These are phyloP conservation scores for Agrochola lychnidis DNA, from an alignment of 2,888 invertebrate genomes.

Conservation along the genomic window DNA sequence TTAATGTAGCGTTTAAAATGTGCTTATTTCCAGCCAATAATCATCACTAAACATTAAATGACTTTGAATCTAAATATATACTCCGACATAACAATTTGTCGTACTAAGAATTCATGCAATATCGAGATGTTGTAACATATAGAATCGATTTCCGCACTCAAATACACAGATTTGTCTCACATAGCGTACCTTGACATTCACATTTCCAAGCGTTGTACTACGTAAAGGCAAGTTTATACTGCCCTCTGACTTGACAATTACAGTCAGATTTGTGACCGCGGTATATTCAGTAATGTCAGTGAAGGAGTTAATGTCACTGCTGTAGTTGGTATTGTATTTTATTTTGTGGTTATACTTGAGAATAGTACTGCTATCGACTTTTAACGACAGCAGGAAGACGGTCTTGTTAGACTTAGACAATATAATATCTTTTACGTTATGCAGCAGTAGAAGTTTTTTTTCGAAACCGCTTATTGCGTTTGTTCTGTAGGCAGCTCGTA, in stretches of 20 bases:
- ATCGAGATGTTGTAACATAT: constrained; percentile 55
- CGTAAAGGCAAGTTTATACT: constrained; percentile 54
- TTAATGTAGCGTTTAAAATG: not conserved
- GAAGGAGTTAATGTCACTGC: constrained; percentile 34
- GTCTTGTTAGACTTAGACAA: not conserved
- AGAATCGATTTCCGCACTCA: constrained; percentile 67
- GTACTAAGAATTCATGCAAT: constrained; percentile 47
- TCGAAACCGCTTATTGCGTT: not conserved
- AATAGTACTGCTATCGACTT: constrained; percentile 7
- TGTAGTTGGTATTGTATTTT: constrained; percentile 25
- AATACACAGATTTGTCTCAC: constrained; percentile 67
- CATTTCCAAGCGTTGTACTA: constrained; percentile 63
- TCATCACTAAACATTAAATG: not conserved
- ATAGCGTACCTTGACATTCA: constrained; percentile 68
- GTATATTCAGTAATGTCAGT: constrained; percentile 24
- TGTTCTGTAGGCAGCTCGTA: too few species aligned
- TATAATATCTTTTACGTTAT: not conserved
- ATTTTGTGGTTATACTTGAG: constrained; percentile 27
- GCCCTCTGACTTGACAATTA: constrained; percentile 19
- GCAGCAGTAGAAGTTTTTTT: not conserved
- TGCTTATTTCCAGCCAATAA: not conserved
- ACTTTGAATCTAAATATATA: constrained; percentile 12
- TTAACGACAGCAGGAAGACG: constrained; percentile 33
- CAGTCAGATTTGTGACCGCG: constrained; percentile 34
- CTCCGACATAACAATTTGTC: constrained; percentile 36